phyloP scores from a whole-genome alignment of 2,888 invertebrate species.

The Metellina segmentata region DNA sequence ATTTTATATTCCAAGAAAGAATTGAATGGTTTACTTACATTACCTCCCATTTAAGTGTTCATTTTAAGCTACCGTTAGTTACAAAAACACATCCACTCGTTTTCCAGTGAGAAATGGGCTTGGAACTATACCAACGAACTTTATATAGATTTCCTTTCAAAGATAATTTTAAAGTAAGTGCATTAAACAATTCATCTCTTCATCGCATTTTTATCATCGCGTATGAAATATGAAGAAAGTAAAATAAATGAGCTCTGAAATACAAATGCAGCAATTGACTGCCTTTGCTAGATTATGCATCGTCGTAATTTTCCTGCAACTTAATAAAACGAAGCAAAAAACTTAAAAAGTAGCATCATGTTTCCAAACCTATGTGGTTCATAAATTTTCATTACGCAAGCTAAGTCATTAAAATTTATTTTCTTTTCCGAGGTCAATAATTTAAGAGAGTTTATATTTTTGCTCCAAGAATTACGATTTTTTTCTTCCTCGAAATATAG shows the following conservation, averaged over 20 bases:
- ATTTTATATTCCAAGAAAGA: too few relatives aligned
- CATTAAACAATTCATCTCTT: neutral
- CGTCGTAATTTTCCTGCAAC: neutral
- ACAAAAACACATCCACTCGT: too few relatives aligned
- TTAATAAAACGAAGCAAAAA: neutral
- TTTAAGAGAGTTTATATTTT: constrained; percentile 47
- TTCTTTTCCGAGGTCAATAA: constrained; percentile 45
- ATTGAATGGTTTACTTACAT: too few relatives aligned
- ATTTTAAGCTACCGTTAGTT: too few relatives aligned
- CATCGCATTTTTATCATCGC: neutral
- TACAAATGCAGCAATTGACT: neutral
- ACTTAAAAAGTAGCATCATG: neutral
- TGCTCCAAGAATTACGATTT: neutral
- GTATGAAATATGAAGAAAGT: neutral
- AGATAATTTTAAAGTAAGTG: neutral
- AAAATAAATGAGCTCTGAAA: neutral
- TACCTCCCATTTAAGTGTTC: too few relatives aligned
- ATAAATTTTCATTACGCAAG: constrained; percentile 58
- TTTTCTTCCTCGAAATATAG: constrained; percentile 16
- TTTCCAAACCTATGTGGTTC: neutral
- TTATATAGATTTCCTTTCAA: neutral
- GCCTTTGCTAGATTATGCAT: neutral
- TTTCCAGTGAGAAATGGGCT: too few relatives aligned
- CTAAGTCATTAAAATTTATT: constrained; percentile 58
- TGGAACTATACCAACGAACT: neutral